Conservation (phyloP, 2,888 invertebrate genomes). For the Volucella inflata region DNA sequence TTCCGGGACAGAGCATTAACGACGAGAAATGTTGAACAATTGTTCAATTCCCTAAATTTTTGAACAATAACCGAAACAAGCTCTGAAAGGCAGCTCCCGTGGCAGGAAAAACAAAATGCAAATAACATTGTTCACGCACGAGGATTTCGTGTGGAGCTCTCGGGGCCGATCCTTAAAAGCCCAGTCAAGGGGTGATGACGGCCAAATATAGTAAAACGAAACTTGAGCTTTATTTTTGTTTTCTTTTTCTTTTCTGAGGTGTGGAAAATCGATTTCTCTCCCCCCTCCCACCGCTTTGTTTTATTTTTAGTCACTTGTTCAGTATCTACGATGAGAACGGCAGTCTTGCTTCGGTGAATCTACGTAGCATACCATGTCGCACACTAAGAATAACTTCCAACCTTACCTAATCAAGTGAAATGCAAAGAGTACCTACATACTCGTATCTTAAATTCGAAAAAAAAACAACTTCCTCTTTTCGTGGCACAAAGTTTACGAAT, state of each 20-base stretch:
- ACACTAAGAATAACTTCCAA: conserved; percentile 37
- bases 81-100: conserved; percentile 4
- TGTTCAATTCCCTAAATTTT: conserved; percentile 39
- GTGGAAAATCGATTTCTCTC: conserved; percentile 58
- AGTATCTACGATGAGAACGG: conserved; percentile 2
- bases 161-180: conserved; percentile 51
- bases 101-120: conserved; percentile 56
- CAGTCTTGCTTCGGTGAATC: not conserved
- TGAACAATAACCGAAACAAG: not conserved
- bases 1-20: conserved; percentile 5
- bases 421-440: conserved; percentile 6
- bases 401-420: conserved; percentile 9
- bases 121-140: conserved; percentile 62
- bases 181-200: conserved; percentile 17
- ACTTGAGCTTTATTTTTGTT: not conserved
- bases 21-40: conserved; percentile 57
- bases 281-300: conserved; percentile 8
- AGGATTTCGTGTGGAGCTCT: conserved; percentile 20
- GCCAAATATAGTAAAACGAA: conserved; percentile 39
- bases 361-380: not conserved
- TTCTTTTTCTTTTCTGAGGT: conserved; percentile 13
- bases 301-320: conserved; percentile 26
- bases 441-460: conserved; percentile 16
- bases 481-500: conserved; percentile 25
- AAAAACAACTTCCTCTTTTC: conserved; percentile 39